Percentiles rank a stretch among this genome's conserved stretches.
These are phyloP conservation scores for Drosophila anceps DNA, from an alignment of 2,888 invertebrate species.

Conservation along the genomic window DNA sequence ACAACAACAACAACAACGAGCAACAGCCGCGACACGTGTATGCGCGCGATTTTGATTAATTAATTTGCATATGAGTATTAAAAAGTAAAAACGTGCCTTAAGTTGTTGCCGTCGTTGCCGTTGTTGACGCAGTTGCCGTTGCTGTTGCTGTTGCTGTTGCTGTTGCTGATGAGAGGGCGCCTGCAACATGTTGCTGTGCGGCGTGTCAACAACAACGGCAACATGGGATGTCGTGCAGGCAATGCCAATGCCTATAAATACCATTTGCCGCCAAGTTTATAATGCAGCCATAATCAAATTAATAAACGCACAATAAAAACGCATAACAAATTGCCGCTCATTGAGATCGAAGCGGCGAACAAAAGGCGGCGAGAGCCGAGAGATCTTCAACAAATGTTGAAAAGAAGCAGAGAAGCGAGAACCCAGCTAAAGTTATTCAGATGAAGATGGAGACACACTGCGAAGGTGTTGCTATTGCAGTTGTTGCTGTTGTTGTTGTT, in stretches of 20 bases:
- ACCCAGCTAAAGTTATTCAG: not conserved
- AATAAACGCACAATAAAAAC: constrained; percentile 83
- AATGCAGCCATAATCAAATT: constrained; percentile 77
- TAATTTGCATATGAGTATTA: constrained; percentile 74
- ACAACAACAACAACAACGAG: constrained; percentile 17
- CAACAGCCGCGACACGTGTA: constrained; percentile 58
- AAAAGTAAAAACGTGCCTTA: constrained; percentile 62
- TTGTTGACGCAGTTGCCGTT: too few relatives aligned
- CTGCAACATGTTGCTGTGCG: constrained; percentile 46
- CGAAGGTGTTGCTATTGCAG: constrained; percentile 36
- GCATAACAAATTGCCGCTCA: constrained; percentile 81
- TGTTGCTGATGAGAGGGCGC: constrained; percentile 38
- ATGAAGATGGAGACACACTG: constrained; percentile 40
- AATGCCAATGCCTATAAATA: constrained; percentile 47
- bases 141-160: too few relatives aligned
- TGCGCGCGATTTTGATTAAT: constrained; percentile 77
- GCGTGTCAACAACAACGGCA: constrained; percentile 33
- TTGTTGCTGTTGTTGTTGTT: constrained; percentile 5
- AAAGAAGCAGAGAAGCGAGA: constrained; percentile 6
- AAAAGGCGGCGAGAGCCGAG: constrained; percentile 35
- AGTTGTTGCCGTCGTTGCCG: constrained; percentile 30
- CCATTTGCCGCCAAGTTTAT: constrained; percentile 52
- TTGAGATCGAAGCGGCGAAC: constrained; percentile 52
- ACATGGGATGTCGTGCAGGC: constrained; percentile 38
- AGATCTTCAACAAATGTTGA: constrained; percentile 11